Conservation (phyloP, 2,888 invertebrate genomes). For the Nymphalis urticae region DNA sequence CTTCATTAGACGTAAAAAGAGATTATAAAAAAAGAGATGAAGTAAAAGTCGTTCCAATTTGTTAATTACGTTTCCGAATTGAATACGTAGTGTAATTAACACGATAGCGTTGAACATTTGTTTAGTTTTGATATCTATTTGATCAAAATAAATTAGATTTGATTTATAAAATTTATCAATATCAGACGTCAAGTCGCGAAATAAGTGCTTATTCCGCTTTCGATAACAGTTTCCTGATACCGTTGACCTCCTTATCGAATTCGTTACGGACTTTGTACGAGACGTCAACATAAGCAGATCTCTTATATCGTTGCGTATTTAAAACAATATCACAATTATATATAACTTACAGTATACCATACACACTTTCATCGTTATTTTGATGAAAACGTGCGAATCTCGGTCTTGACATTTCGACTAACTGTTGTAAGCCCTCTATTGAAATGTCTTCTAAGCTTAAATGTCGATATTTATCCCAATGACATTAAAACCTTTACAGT, state of each 20-base stretch:
- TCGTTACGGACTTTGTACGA: constrained; percentile 45
- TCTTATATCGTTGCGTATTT: neutral
- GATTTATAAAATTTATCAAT: constrained; percentile 18
- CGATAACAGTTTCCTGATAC: constrained; percentile 45
- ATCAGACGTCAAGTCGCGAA: constrained; percentile 20
- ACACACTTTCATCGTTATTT: constrained; percentile 22
- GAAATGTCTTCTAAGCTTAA: constrained; percentile 41
- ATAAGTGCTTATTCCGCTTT: constrained; percentile 39
- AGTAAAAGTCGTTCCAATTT: constrained; percentile 13
- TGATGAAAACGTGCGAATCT: constrained; percentile 51
- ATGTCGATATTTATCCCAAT: constrained; percentile 43
- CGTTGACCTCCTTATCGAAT: constrained; percentile 47
- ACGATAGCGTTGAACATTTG: constrained; percentile 5
- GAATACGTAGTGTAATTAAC: constrained; percentile 5
- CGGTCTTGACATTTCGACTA: constrained; percentile 63
- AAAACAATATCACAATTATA: constrained; percentile 4
- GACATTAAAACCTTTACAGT: constrained; percentile 36
- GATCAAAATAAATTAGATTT: neutral
- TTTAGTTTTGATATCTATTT: neutral
- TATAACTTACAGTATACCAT: neutral
- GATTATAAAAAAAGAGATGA: constrained; percentile 6
- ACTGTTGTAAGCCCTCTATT: constrained; percentile 46
- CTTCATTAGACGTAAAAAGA: constrained; percentile 6
- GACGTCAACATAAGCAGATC: constrained; percentile 36
- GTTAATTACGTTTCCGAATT: constrained; percentile 4